Percentiles rank a stretch among this genome's conserved stretches.
These are phyloP conservation scores for Crematogaster levior DNA, from an alignment of 2,888 invertebrate species.

Conservation along the genomic window DNA sequence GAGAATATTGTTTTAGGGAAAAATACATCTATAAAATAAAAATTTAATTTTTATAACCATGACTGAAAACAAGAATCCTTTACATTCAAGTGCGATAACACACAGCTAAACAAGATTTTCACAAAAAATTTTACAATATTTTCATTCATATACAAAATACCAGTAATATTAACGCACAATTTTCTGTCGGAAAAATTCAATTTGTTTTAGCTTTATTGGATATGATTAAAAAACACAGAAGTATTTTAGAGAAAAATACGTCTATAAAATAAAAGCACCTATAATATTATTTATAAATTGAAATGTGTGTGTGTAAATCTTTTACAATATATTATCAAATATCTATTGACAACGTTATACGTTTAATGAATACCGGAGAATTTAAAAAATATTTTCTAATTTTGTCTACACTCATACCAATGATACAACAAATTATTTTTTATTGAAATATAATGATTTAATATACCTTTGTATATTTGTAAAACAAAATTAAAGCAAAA, in stretches of 20 bases:
- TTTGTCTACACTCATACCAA: conserved; percentile 3
- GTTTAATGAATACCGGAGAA: background rate
- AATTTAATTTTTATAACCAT: conserved; percentile 34
- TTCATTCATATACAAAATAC: conserved; percentile 25
- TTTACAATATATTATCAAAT: background rate
- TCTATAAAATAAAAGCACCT: background rate
- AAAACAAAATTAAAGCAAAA: background rate
- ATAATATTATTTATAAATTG: conserved; percentile 18
- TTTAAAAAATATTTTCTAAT: conserved; percentile 19
- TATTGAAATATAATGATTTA: conserved; percentile 20
- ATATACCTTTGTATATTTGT: background rate
- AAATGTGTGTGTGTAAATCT: background rate
- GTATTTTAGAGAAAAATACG: conserved; percentile 17
- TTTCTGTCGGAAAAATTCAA: conserved; percentile 28
- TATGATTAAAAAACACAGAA: conserved; percentile 28
- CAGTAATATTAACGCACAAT: conserved; percentile 1
- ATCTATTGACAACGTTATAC: background rate
- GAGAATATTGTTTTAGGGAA: conserved; percentile 9
- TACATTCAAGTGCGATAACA: conserved; percentile 16
- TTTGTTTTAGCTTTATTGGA: conserved; percentile 25
- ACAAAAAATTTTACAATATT: conserved; percentile 27
- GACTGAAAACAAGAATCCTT: conserved; percentile 10
- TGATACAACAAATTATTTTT: background rate
- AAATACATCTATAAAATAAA: conserved; percentile 17
- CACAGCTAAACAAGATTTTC: conserved; percentile 1